These are phyloP conservation scores for Drosophila ficusphila DNA, from an alignment of 1,140 invertebrate species.

Conservation along the genomic window DNA sequence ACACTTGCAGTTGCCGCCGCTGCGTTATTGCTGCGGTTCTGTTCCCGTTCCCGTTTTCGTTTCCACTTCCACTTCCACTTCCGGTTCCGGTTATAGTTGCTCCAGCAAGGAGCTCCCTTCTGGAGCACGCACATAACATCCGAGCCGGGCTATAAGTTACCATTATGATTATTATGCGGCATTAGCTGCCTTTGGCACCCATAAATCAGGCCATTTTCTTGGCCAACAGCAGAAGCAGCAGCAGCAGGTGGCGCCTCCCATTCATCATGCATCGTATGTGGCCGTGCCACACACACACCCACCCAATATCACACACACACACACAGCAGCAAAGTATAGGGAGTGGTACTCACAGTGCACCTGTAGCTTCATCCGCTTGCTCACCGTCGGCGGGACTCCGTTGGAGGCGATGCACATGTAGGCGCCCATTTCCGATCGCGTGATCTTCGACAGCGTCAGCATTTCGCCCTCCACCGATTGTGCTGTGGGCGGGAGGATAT, in stretches of 20 bases:
- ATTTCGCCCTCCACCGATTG: constrained; percentile 90
- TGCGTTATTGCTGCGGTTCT: constrained; percentile 70
- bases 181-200: constrained; percentile 23
- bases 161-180: constrained; percentile 68
- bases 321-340: too few relatives aligned
- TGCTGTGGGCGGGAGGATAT: constrained; percentile 85
- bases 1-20: constrained; percentile 69
- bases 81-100: constrained; percentile 1
- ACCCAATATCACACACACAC: too few relatives aligned
- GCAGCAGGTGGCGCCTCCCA: constrained; percentile 35
- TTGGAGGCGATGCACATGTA: constrained; percentile 93
- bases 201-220: constrained; percentile 68
- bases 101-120: not conserved
- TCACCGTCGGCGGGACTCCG: constrained; percentile 91
- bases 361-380: constrained; percentile 91
- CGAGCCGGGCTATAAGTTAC: constrained; percentile 47
- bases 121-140: constrained; percentile 52
- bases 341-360: constrained; percentile 92
- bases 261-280: constrained; percentile 37
- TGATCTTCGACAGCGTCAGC: constrained; percentile 91
- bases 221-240: constrained; percentile 32
- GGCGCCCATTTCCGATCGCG: constrained; percentile 93
- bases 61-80: constrained; percentile 3
- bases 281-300: not conserved
- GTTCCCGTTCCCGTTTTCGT: constrained; percentile 43